Conservation (phyloP, 2,113 vertebrate genomes). For the Parotia lawesii region DNA sequence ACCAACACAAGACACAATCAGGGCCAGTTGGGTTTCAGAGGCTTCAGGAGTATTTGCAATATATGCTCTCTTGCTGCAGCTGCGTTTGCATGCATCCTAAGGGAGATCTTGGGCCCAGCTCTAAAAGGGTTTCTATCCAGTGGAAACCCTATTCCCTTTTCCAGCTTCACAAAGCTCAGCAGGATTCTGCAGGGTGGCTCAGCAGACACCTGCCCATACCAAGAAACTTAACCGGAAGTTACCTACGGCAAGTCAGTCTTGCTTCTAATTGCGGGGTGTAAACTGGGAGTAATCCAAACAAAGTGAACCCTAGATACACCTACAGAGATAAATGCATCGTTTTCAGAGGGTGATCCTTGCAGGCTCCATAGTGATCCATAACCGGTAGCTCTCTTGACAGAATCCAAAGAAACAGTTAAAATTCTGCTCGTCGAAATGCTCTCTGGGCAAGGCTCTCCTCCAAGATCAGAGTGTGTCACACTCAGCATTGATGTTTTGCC, state of each 20-base stretch:
- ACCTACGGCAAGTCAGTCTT: neutral
- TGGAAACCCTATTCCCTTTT: neutral
- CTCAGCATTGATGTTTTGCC: neutral
- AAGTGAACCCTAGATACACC: neutral
- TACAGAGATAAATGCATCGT: rapidly evolving
- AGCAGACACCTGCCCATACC: neutral
- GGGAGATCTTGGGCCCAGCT: neutral
- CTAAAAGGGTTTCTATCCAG: neutral
- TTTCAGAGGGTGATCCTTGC: neutral
- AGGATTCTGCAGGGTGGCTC: neutral
- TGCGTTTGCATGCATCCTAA: rapidly evolving
- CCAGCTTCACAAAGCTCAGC: neutral
- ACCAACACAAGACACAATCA: rapidly evolving
- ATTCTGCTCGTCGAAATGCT: neutral
- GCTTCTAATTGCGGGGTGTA: neutral
- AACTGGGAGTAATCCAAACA: neutral
- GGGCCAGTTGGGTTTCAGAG: neutral
- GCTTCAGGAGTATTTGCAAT: neutral
- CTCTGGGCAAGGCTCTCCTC: neutral
- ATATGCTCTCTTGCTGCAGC: neutral
- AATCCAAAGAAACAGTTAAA: neutral
- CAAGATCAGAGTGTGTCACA: neutral
- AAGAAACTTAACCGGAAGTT: neutral
- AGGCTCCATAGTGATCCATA: neutral
- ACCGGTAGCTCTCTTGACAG: neutral